Evolutionary conservation across 2,797 vertebrate species (phyloP).

Genomic region (Limnodromus scolopaceus): DNA sequence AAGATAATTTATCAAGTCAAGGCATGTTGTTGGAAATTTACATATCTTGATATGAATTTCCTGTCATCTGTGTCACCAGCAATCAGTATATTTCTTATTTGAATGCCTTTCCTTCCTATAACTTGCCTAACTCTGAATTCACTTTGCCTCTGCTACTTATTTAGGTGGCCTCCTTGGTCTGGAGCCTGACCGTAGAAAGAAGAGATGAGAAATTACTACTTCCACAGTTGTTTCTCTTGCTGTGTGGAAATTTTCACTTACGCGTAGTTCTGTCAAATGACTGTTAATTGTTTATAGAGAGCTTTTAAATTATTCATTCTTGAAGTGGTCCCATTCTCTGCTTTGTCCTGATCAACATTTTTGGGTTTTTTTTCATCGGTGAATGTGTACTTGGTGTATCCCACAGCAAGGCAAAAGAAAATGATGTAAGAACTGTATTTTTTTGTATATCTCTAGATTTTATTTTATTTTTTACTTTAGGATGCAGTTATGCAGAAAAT

Average conservation of each 20-base stretch:
- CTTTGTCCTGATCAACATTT: background rate
- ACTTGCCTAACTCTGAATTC: background rate
- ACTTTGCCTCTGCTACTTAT: background rate
- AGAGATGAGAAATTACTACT: background rate
- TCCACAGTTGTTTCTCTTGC: background rate
- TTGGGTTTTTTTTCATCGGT: background rate
- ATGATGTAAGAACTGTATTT: background rate
- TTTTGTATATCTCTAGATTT: background rate
- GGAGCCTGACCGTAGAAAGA: background rate
- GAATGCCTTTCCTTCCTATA: background rate
- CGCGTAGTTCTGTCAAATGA: background rate
- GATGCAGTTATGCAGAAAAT: background rate
- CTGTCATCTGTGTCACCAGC: background rate
- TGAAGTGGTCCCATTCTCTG: background rate
- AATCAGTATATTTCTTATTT: background rate
- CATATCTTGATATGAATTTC: background rate
- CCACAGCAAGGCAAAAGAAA: background rate
- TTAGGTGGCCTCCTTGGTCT: background rate
- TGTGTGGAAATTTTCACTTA: background rate
- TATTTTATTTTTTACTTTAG: background rate
- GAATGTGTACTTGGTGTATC: background rate
- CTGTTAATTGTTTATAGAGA: background rate
- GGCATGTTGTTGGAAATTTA: background rate
- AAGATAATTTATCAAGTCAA: background rate
- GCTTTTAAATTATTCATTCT: background rate